Evolutionary conservation across 2,113 vertebrate species (phyloP), one percentile per base, ranked within the genome.

Genomic region (Butastur rufipennis): DNA sequence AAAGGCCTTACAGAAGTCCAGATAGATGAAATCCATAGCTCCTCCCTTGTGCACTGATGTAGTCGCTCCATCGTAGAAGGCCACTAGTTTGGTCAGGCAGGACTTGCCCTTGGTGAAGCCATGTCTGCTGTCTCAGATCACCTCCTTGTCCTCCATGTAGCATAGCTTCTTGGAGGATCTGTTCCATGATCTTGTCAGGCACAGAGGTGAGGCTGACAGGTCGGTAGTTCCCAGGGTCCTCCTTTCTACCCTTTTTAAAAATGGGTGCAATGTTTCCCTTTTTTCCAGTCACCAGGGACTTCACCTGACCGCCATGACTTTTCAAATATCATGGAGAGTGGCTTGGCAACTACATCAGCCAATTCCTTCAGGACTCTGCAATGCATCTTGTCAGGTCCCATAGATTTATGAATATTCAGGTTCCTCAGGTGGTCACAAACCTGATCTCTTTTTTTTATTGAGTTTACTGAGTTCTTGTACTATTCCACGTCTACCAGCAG

Each of bases 41-140:
- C 45, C 36, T 59, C 15, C 34, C 58, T 47, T 53, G 25, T 11
- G 6, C 38, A n/a, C 38, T n/a, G 29, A 32, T 27, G 15, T 6
- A 26, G 25, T 42, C 17, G 6, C 11, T 47, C 11, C 26, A 36
- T 26, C 3, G 13, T 0, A 47, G 56, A 78, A 53, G 29, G 25
- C 38, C 31, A 27, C 17, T 32, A 0, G 4, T 2, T 4, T 47
- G 8, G 20, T 22, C 58, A 83, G 20, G 10, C 34, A 88, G 43
- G 58, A 27, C 0, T 2, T 27, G 16, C 11, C 48, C 56, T n/a
- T 58, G 34, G 4, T 40, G 53, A 34, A 68, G 10, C 16, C 0
- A 0, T 38, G 13, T 27, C 84, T 40, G 21, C 59, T 84, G 65
- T 61, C 10, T 42, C 21, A 34, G 26, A 62, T 43, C 67, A 73